These are phyloP conservation scores for Brachycybe producta DNA, from an alignment of 2,888 invertebrate species.

Conservation along the genomic window DNA sequence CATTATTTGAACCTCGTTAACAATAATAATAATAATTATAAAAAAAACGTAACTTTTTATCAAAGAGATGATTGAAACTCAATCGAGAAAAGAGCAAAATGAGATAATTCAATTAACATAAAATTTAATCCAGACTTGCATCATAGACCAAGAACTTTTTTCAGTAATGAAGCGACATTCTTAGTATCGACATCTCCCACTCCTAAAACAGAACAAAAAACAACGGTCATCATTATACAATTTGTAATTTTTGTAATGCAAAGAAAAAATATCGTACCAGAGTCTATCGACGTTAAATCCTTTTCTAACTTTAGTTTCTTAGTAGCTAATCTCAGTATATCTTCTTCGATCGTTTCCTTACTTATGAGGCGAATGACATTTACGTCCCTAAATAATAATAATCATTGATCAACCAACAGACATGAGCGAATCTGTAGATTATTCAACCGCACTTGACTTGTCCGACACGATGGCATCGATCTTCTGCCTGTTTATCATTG, in stretches of 20 bases:
- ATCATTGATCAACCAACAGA: neutral
- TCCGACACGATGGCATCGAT: constrained; percentile 56
- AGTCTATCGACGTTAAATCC: constrained; percentile 56
- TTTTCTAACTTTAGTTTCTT: constrained; percentile 83
- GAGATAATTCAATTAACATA: too few relatives aligned
- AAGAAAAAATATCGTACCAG: constrained; percentile 36
- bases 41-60: too few relatives aligned
- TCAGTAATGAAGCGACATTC: constrained; percentile 64
- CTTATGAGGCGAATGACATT: constrained; percentile 71
- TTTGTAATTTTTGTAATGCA: neutral
- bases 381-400: constrained; percentile 50
- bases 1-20: too few relatives aligned
- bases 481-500: constrained; percentile 90
- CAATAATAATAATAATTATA: too few relatives aligned
- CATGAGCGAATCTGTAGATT: neutral
- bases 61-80: too few relatives aligned
- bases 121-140: too few relatives aligned
- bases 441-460: constrained; percentile 40
- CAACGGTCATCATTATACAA: constrained; percentile 6
- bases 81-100: too few relatives aligned
- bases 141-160: constrained; percentile 56
- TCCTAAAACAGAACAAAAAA: constrained; percentile 22
- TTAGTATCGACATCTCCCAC: constrained; percentile 29
- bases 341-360: constrained; percentile 80
- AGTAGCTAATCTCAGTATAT: constrained; percentile 75